Percentiles rank a stretch among this genome's conserved stretches.
These are phyloP conservation scores for Argya squamiceps DNA, from an alignment of 2,797 vertebrate species.

Conservation along the genomic window DNA sequence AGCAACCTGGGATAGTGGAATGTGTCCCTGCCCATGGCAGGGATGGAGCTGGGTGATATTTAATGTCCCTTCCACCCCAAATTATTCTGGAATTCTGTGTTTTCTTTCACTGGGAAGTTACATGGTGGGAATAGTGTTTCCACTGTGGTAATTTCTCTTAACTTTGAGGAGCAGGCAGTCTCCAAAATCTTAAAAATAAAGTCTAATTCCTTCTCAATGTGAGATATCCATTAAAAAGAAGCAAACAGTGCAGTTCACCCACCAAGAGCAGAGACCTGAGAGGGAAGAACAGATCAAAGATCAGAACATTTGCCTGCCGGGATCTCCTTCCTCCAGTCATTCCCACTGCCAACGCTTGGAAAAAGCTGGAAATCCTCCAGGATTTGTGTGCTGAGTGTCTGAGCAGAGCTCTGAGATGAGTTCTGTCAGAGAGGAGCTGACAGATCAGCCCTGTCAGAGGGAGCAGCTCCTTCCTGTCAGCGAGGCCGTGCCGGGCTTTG, in stretches of 20 bases:
- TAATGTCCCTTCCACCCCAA: neutral
- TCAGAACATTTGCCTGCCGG: neutral
- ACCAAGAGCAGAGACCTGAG: neutral
- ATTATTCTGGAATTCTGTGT: neutral
- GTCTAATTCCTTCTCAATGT: neutral
- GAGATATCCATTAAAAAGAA: neutral
- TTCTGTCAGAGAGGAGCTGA: neutral
- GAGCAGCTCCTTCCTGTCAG: conserved; percentile 29
- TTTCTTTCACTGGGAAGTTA: neutral
- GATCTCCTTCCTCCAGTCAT: neutral
- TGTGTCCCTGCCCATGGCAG: neutral
- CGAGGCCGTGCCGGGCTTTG: neutral
- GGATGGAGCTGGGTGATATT: neutral
- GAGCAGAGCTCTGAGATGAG: neutral
- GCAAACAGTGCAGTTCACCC: neutral
- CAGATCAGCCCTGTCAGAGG: neutral
- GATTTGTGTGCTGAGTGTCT: neutral
- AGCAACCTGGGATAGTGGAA: neutral
- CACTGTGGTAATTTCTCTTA: neutral
- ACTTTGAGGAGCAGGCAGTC: neutral
- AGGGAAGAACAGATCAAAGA: neutral
- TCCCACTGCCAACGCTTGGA: fast-evolving
- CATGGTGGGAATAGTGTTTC: neutral
- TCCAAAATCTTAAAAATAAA: neutral
- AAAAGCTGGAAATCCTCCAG: neutral